Evolutionary conservation across 2,797 vertebrate genomes (phyloP), one percentile per base, ranked within the genome.

Genomic region (Eospalax fontanierii): DNA sequence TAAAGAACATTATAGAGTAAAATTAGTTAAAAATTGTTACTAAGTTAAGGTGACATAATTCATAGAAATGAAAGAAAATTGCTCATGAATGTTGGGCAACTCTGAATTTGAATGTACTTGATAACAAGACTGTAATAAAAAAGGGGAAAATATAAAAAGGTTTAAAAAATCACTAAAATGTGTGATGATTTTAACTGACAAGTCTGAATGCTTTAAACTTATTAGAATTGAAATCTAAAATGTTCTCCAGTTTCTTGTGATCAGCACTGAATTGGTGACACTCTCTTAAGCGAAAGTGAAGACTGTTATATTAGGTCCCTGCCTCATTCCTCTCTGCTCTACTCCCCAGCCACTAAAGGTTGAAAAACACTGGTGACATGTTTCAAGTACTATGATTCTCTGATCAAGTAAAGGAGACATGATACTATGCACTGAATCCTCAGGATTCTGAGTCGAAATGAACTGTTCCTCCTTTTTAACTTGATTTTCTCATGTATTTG

Each of bases 111-210:
- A 85, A 33, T 75, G 8, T 14, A 59, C 2, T 38, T 71, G 81
- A 57, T 26, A 65, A 93, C 0, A 21, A 70, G 50, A 35, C 1
- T 94, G 74, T 9, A 75, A 6, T 88, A 43, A 76, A 57, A 87
- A 74, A 88, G 81, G 74, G n/a, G n/a, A 82, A 90, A 87, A 38
- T 59, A 4, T 54, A 38, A 93, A 86, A 50, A 70, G 4, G 26
- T 89, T 3, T 57, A 28, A 61, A 76, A 89, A 82, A 30, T 71
- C 2, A 63, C 50, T 43, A 57, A 74, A 75, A 81, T 57, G 10
- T n/a, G 35, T 63, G 40, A 38, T 73, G 11, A 1, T 54, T 63
- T 95, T 84, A 71, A 80, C 26, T 70, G 30, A 91, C 4, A 30
- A 86, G 22, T 50, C 18, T 54, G 24, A 89, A 8, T 57, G 22